A percentile compares a stretch with the other conserved stretches of the same genome.
Evolutionary conservation across 2,888 invertebrate species (phyloP).

Genomic region (Ariolimax columbianus): DNA sequence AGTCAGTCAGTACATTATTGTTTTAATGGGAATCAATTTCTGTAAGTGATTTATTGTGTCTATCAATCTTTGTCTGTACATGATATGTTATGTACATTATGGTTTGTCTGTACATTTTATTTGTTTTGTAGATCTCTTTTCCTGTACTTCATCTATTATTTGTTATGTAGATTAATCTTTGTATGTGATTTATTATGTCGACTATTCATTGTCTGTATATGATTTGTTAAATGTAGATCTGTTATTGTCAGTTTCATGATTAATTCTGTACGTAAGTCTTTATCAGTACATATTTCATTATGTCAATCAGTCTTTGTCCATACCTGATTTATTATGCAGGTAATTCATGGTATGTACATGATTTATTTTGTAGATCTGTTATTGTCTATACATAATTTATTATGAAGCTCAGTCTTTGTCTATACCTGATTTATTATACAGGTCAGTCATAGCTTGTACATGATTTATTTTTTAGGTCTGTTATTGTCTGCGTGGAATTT

Average conservation of each 20-base stretch:
- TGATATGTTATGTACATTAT: no score
- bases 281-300: neutral
- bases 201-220: slow-evolving; percentile 85
- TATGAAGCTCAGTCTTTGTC: neutral
- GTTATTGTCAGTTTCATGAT: slow-evolving; percentile 74
- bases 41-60: no score
- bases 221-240: slow-evolving; percentile 70
- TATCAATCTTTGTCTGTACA: no score
- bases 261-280: slow-evolving; percentile 85
- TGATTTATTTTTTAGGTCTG: neutral
- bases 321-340: neutral
- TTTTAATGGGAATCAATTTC: no score
- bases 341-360: neutral
- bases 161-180: no score
- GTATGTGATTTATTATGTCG: no score
- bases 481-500: neutral
- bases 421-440: neutral
- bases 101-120: no score
- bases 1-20: no score
- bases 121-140: neutral
- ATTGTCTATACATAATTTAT: neutral
- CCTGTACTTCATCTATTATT: no score
- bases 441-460: neutral
- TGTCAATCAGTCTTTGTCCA: neutral
- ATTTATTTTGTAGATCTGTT: neutral